phyloP scores from a whole-genome alignment of 2,888 invertebrate species.

The Limnephilus marmoratus region DNA sequence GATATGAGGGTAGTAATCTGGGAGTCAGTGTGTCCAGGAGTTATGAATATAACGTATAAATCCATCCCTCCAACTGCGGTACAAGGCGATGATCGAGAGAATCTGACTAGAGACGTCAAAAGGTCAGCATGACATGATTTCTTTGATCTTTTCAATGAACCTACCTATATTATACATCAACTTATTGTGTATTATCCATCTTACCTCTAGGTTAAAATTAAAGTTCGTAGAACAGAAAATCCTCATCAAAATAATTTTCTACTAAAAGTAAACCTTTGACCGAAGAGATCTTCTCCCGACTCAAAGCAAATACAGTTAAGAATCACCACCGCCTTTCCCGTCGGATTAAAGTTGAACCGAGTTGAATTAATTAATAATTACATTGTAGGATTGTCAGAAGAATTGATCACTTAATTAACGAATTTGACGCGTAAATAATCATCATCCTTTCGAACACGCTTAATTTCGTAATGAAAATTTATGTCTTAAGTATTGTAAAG shows the following conservation, averaged over 20 bases:
- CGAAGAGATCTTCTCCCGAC: background rate
- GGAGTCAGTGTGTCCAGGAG: no score
- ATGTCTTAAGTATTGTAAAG: conserved; percentile 16
- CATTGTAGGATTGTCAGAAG: background rate
- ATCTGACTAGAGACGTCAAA: no score
- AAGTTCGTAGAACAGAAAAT: background rate
- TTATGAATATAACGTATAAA: no score
- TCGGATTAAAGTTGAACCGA: background rate
- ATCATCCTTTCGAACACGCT: background rate
- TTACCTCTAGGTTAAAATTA: background rate
- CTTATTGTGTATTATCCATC: background rate
- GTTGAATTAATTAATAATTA: background rate
- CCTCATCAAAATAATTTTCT: background rate
- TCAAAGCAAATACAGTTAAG: background rate
- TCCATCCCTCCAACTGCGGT: no score
- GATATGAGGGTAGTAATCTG: no score
- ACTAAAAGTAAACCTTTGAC: background rate
- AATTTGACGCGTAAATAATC: background rate
- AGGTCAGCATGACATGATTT: no score
- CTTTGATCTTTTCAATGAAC: background rate
- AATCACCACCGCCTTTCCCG: background rate
- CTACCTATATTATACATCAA: background rate
- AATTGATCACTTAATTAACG: background rate
- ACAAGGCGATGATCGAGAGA: no score
- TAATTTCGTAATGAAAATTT: conserved; percentile 40